Evolutionary conservation across 2,797 vertebrate species (phyloP).

Genomic region (Channallabes apus): DNA sequence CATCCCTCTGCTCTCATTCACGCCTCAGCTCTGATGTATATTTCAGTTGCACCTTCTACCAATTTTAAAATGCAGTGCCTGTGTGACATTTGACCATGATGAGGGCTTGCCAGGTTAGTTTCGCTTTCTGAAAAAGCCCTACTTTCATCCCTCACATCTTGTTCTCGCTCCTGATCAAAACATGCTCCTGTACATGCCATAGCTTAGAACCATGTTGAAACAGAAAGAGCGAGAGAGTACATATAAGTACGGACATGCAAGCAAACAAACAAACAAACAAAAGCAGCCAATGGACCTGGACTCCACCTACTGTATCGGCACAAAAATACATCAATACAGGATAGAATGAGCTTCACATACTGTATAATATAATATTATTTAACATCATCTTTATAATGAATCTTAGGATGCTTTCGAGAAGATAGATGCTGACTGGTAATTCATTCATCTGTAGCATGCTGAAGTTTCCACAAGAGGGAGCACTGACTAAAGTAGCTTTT

Average conservation of each 20-base stretch:
- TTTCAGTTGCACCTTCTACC: slow-evolving; percentile 66
- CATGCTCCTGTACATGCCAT: background rate
- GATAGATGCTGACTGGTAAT: background rate
- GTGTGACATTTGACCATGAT: slow-evolving; percentile 26
- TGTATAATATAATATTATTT: background rate
- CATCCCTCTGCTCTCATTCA: slow-evolving; percentile 63
- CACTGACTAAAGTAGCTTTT: background rate
- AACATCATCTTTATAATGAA: background rate
- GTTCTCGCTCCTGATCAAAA: background rate
- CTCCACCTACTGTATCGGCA: background rate
- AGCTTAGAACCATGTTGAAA: background rate
- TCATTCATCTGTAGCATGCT: background rate
- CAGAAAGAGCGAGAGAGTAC: background rate
- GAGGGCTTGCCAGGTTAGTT: background rate
- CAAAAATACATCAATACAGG: background rate
- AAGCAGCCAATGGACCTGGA: background rate
- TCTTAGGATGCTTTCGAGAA: background rate
- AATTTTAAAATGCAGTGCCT: slow-evolving; percentile 12
- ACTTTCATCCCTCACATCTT: slow-evolving; percentile 17
- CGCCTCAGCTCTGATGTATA: slow-evolving; percentile 69
- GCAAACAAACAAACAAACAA: background rate
- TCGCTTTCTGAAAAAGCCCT: slow-evolving; percentile 17
- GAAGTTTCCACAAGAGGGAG: background rate
- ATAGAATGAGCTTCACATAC: background rate
- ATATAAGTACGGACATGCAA: background rate